Percentiles rank a stretch among this genome's conserved stretches.
Conservation (phyloP, 2,113 vertebrate genomes). For the western clawed frog (Xenopus tropicalis) region DNA sequence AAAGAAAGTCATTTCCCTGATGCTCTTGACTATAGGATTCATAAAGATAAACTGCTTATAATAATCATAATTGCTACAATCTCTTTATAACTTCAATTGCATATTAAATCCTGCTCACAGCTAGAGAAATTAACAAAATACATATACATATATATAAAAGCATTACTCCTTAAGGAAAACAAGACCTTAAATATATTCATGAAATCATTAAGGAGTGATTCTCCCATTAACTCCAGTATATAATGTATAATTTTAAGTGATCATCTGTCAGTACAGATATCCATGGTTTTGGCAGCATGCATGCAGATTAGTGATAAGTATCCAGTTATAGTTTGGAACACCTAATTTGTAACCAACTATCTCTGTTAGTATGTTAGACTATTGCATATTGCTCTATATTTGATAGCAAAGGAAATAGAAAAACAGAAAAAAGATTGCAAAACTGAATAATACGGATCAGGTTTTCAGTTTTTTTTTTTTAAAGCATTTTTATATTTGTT, state of each 20-base stretch:
- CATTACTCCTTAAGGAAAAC: neutral
- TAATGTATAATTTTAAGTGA: neutral
- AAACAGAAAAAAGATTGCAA: no score
- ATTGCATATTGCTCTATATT: neutral
- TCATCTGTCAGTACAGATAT: constrained; percentile 3
- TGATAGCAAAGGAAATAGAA: no score
- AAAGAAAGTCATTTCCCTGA: no score
- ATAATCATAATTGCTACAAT: no score
- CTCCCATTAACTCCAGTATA: neutral
- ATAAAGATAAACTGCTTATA: no score
- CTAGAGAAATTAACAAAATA: neutral
- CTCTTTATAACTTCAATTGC: no score
- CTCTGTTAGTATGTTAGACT: neutral
- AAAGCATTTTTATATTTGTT: no score
- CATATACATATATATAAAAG: neutral
- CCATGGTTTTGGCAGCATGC: neutral
- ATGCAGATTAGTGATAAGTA: constrained; percentile 4
- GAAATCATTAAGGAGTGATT: neutral
- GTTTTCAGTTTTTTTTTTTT: no score
- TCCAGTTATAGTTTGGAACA: neutral
- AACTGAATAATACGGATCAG: no score
- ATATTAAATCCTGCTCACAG: neutral
- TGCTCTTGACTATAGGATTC: no score
- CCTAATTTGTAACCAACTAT: neutral
- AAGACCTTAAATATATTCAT: constrained; percentile 2